Evolutionary conservation across 2,113 vertebrate genomes (phyloP), one percentile per base, ranked within the genome.

Genomic region (Tringa solitaria): DNA sequence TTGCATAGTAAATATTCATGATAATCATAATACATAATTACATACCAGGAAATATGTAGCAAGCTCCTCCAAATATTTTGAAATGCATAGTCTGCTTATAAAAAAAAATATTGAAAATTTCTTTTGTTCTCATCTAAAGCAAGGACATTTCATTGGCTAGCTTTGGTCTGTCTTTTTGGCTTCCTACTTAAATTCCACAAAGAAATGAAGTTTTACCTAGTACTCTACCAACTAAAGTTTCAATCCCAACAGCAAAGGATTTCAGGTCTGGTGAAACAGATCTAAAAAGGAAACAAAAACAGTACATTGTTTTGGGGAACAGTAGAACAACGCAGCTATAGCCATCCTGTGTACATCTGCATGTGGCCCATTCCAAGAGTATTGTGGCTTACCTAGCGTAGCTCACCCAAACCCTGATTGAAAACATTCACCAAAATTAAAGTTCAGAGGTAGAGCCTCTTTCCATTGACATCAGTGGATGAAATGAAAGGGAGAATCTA

Each of bases 181-280:
- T 21, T 30, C 14, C 35, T 82, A 17, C 54, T 82, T 46, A 63
- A 83, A 94, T 35, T 10, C 24, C 33, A 60, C n/a, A 57, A 53
- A 86, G 45, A 92, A 82, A 84, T 45, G 1, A 46, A 50, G 5
- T 18, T 96, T 97, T 97, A 99, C 99, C 99, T 35, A 99, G 94
- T 75, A 98, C 80, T 95, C 99, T 98, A 16, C 98, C 97, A 56
- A 97, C 97, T 92, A 99, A 97, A 22, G 98, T 93, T 80, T 99
- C 98, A 32, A 99, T 98, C 8, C 99, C 99, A 54, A 99, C 94
- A 2, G 98, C 98, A 73, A 99, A 98, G 9, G 99, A 98, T 95
- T 99, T 99, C 77, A 99, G 95, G 68, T 99, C 99, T 46, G 99
- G 98, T 5, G 96, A 90, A 80, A 99, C 98, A 75, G 98, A 98